phyloP scores from a whole-genome alignment of 2,888 invertebrate species.

The Spodoptera littoralis region DNA sequence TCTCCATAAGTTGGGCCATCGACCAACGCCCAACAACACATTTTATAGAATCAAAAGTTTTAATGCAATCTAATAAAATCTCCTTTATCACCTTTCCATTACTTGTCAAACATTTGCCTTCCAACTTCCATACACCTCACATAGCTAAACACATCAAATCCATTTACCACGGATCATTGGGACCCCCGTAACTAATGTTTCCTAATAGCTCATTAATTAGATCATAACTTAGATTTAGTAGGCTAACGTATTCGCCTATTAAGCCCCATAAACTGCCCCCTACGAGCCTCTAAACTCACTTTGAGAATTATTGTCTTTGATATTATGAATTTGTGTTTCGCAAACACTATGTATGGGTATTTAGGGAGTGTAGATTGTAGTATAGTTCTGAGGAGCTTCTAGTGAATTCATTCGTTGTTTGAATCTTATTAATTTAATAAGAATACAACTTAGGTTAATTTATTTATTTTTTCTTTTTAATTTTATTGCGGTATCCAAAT shows the following conservation, averaged over 20 bases:
- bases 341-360: conserved; percentile 21
- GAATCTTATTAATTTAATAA: too few species aligned
- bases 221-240: conserved; percentile 50
- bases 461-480: too few species aligned
- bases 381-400: too few species aligned
- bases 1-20: too few species aligned
- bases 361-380: conserved; percentile 11
- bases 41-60: too few species aligned
- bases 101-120: not conserved
- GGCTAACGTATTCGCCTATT: conserved; percentile 26
- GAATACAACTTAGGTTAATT: too few species aligned
- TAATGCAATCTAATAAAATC: too few species aligned
- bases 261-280: conserved; percentile 26
- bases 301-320: conserved; percentile 36
- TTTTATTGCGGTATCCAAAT: too few species aligned
- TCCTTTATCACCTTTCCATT: too few species aligned
- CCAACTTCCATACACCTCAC: conserved; percentile 11
- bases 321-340: conserved; percentile 27
- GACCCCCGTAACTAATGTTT: conserved; percentile 48
- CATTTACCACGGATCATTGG: conserved; percentile 47
- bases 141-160: conserved; percentile 37
- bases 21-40: too few species aligned
- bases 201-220: conserved; percentile 53
- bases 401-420: too few species aligned
- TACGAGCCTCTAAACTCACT: conserved; percentile 9